Evolutionary conservation across 2,888 invertebrate species (phyloP).

Genomic region (Hemithea aestivaria): DNA sequence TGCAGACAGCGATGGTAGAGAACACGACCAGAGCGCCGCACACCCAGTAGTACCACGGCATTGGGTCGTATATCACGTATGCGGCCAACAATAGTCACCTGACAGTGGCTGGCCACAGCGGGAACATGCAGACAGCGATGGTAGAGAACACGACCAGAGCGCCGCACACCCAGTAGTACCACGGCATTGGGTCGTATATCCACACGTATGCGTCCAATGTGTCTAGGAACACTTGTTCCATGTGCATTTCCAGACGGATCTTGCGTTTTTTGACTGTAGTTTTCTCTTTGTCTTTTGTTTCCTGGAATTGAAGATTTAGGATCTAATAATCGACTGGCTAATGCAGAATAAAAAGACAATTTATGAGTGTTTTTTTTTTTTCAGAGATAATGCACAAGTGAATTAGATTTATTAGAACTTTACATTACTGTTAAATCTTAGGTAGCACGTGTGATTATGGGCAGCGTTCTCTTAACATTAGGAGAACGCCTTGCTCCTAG

Average conservation of each 20-base stretch:
- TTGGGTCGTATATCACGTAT: conserved; percentile 95
- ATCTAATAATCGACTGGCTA: too few relatives aligned
- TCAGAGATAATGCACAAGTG: conserved; percentile 38
- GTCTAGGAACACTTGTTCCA: conserved; percentile 96
- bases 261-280: conserved; percentile 86
- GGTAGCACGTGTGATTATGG: too few relatives aligned
- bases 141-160: conserved; percentile 93
- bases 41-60: too few relatives aligned
- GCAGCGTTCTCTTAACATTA: too few relatives aligned
- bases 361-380: too few relatives aligned
- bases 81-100: conserved; percentile 89
- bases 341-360: too few relatives aligned
- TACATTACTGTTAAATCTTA: too few relatives aligned
- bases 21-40: too few relatives aligned
- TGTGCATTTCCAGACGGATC: conserved; percentile 98
- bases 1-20: too few relatives aligned
- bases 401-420: too few relatives aligned
- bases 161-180: conserved; percentile 97
- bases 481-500: too few relatives aligned
- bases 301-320: too few relatives aligned
- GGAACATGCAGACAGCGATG: conserved; percentile 97
- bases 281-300: conserved; percentile 59
- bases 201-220: conserved; percentile 96
- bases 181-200: conserved; percentile 98
- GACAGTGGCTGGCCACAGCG: conserved; percentile 98